These are phyloP conservation scores for Chloromyia formosa DNA, from an alignment of 2,888 invertebrate species.

Conservation along the genomic window DNA sequence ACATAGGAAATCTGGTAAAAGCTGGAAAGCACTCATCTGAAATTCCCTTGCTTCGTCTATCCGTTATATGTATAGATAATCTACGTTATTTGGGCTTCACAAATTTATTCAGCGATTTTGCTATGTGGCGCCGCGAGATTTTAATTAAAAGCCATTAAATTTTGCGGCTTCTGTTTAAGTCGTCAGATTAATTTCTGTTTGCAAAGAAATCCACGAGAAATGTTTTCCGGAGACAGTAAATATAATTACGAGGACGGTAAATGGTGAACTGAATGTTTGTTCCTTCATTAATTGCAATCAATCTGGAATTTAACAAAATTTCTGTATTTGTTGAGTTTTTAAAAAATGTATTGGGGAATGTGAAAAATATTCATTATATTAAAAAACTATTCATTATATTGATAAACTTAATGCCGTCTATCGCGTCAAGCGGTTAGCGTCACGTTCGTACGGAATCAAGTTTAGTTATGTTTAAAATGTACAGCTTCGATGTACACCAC, in stretches of 20 bases:
- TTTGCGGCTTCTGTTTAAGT: conserved; percentile 4
- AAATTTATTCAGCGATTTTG: conserved; percentile 37
- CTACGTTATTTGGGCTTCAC: conserved; percentile 29
- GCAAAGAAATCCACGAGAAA: neutral
- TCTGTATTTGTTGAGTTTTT: too few species aligned
- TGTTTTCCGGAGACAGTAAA: neutral
- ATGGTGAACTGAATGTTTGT: neutral
- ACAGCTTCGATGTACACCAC: too few species aligned
- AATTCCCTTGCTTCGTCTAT: neutral
- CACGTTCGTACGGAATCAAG: too few species aligned
- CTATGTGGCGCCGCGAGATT: conserved; percentile 39
- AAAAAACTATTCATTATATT: too few species aligned
- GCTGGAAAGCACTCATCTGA: neutral
- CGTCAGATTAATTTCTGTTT: conserved; percentile 15
- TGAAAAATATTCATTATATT: too few species aligned
- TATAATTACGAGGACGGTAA: neutral
- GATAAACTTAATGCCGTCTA: too few species aligned
- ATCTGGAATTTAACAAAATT: too few species aligned
- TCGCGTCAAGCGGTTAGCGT: too few species aligned
- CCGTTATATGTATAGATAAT: neutral
- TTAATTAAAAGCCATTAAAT: conserved; percentile 39
- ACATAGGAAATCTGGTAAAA: neutral
- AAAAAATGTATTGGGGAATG: too few species aligned
- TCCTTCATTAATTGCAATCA: too few species aligned
- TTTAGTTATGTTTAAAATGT: too few species aligned